Evolutionary conservation across 1,140 invertebrate genomes (phyloP).

Genomic region (Wiebesia pumilae): DNA sequence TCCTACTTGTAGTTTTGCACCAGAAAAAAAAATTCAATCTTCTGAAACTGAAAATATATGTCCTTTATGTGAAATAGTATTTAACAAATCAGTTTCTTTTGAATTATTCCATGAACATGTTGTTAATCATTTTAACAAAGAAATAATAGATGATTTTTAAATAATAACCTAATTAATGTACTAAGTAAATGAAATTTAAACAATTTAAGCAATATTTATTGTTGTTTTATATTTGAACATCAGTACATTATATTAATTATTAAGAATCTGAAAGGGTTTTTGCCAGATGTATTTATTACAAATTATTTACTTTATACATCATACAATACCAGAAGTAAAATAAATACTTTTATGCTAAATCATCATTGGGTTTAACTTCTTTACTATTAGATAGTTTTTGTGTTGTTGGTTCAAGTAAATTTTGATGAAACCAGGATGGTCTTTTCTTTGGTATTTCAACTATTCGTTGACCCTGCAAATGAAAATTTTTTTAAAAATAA

Average conservation of each 20-base stretch:
- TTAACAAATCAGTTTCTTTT: slow-evolving; percentile 65
- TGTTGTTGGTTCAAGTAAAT: slow-evolving; percentile 86
- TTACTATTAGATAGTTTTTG: slow-evolving; percentile 79
- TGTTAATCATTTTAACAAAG: slow-evolving; percentile 71
- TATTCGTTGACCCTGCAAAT: slow-evolving; percentile 77
- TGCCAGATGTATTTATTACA: slow-evolving; percentile 1
- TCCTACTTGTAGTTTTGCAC: slow-evolving; percentile 52
- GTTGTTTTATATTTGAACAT: too few species aligned
- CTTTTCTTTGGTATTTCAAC: slow-evolving; percentile 84
- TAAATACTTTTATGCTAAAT: slow-evolving; percentile 77
- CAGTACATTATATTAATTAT: neutral
- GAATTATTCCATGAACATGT: slow-evolving; percentile 73
- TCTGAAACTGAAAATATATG: slow-evolving; percentile 66
- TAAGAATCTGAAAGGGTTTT: neutral
- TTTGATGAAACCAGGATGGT: slow-evolving; percentile 87
- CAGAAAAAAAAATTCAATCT: slow-evolving; percentile 59
- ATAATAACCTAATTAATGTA: neutral
- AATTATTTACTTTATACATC: slow-evolving; percentile 40
- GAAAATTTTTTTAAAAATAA: slow-evolving; percentile 24
- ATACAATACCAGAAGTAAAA: neutral
- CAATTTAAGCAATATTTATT: too few species aligned
- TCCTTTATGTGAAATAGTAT: slow-evolving; percentile 71
- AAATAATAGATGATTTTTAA: slow-evolving; percentile 58
- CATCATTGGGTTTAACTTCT: slow-evolving; percentile 83
- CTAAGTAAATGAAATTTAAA: too few species aligned